Evolutionary conservation across 2,888 invertebrate species (phyloP).

Genomic region (Altica lythri): DNA sequence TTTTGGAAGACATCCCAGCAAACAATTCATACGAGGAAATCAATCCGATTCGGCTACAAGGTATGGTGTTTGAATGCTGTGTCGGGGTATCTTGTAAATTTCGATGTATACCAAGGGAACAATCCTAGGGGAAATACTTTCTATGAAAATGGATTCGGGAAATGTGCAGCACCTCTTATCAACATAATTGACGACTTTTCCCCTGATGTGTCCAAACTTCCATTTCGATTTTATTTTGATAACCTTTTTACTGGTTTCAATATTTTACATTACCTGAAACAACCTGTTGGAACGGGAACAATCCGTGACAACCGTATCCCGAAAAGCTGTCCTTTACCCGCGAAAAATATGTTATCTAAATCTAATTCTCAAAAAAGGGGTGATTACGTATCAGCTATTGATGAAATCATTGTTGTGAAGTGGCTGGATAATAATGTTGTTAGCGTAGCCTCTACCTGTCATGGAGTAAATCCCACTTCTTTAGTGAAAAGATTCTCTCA

Average conservation of each 20-base stretch:
- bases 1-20: slow-evolving; percentile 2
- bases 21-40: too few species aligned
- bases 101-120: slow-evolving; percentile 2
- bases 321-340: neutral
- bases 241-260: too few species aligned
- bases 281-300: slow-evolving; percentile 16
- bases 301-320: too few species aligned
- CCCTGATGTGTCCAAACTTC: too few species aligned
- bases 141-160: slow-evolving; percentile 2
- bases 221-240: too few species aligned
- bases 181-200: neutral
- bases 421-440: slow-evolving; percentile 14
- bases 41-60: too few species aligned
- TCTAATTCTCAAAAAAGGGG: neutral
- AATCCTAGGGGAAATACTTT: neutral
- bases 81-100: too few species aligned
- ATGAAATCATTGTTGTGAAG: slow-evolving; percentile 1
- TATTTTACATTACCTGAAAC: too few species aligned
- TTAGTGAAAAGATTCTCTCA: neutral
- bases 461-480: neutral
- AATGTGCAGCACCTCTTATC: slow-evolving; percentile 1
- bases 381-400: neutral
- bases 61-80: too few species aligned
- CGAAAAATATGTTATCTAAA: neutral
- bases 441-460: slow-evolving; percentile 10